Conservation (phyloP, 2,113 vertebrate genomes). For the Aleadryas rufinucha region DNA sequence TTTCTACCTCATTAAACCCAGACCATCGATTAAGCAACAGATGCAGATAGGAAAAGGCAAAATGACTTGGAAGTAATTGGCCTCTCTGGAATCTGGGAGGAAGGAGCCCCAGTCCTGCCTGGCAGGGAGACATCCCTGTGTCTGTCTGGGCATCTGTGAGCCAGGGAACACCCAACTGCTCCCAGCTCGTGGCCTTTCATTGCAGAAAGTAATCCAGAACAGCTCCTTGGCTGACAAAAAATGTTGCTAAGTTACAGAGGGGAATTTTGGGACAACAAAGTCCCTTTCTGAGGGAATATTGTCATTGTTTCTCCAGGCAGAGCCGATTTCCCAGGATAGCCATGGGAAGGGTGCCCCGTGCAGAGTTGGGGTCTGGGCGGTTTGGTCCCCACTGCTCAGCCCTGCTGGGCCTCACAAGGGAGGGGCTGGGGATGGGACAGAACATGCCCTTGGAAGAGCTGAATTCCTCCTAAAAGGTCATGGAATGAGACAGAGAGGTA, state of each 20-base stretch:
- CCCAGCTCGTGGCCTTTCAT: not conserved
- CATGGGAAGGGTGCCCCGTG: not conserved
- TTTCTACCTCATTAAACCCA: constrained; percentile 2
- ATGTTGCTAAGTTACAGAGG: constrained; percentile 9
- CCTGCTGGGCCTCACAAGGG: not conserved
- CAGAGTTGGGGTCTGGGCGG: not conserved
- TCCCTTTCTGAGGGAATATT: not conserved
- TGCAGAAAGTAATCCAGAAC: not conserved
- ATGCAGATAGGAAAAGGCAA: not conserved
- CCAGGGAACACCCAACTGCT: not conserved
- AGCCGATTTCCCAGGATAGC: accelerated
- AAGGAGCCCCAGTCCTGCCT: not conserved
- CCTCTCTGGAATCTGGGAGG: not conserved
- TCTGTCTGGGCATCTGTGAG: not conserved
- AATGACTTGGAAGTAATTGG: constrained; percentile 17
- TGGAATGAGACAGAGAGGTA: not conserved
- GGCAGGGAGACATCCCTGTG: not conserved
- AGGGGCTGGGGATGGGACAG: not conserved
- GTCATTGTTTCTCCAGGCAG: not conserved
- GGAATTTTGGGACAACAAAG: not conserved
- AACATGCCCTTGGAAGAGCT: not conserved
- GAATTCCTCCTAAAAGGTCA: not conserved
- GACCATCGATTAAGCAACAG: not conserved
- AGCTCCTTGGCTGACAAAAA: not conserved
- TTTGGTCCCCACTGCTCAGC: not conserved